Conservation (phyloP, 2,113 vertebrate species). For the Brachypodius melanocephalos region DNA sequence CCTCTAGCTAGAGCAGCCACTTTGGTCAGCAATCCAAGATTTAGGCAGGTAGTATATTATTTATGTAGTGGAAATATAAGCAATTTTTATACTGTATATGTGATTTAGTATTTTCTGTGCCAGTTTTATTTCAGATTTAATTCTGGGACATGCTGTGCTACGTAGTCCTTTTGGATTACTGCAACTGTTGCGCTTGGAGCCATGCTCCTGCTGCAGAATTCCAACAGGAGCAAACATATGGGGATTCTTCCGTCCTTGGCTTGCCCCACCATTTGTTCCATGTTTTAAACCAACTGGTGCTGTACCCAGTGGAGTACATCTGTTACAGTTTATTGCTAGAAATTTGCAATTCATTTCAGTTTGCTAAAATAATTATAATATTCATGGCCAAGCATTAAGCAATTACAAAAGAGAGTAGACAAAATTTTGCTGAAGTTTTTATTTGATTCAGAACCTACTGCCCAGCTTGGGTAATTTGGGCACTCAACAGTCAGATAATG, state of each 20-base stretch:
- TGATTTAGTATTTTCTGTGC: constrained; percentile 4
- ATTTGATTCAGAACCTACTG: not conserved
- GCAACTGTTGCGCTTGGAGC: constrained; percentile 60
- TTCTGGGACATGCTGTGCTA: constrained; percentile 32
- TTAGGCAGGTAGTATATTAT: not conserved
- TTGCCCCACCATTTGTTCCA: constrained; percentile 62
- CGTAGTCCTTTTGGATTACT: constrained; percentile 54
- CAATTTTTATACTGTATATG: not conserved
- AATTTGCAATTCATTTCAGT: constrained; percentile 66
- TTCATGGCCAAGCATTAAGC: constrained; percentile 45
- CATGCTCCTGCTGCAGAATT: constrained; percentile 51
- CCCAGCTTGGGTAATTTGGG: not conserved
- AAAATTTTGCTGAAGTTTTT: not conserved
- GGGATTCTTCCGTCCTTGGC: constrained; percentile 64
- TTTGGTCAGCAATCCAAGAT: not conserved
- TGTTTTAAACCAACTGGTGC: constrained; percentile 61
- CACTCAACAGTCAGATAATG: not conserved
- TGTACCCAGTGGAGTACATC: constrained; percentile 68
- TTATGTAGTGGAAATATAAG: not conserved
- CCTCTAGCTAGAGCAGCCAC: not conserved
- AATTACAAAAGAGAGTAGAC: constrained; percentile 27
- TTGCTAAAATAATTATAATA: constrained; percentile 63
- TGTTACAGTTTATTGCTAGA: constrained; percentile 64
- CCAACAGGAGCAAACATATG: constrained; percentile 64
- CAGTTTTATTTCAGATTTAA: constrained; percentile 47